phyloP scores from a whole-genome alignment of 2,113 vertebrate species.

The Mionectes macconnelli region DNA sequence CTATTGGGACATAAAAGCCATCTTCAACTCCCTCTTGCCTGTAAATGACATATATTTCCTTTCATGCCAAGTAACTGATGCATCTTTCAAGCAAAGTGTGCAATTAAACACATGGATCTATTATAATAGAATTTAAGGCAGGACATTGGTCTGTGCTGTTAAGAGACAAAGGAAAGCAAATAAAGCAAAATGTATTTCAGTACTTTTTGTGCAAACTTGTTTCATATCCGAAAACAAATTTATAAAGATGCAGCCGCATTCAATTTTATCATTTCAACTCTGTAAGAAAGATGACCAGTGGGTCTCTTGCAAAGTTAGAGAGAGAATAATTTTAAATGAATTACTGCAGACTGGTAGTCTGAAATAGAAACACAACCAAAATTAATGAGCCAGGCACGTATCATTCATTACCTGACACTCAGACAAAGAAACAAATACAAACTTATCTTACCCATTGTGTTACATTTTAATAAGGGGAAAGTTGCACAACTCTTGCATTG shows the following conservation, averaged over 20 bases:
- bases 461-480: neutral
- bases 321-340: neutral
- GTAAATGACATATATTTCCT: constrained; percentile 38
- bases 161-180: neutral
- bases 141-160: neutral
- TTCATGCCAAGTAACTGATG: neutral
- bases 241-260: neutral
- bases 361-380: neutral
- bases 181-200: neutral
- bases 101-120: neutral
- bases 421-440: neutral
- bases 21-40: constrained; percentile 87
- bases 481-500: neutral
- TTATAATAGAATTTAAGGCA: neutral
- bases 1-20: constrained; percentile 82
- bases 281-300: neutral
- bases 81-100: neutral
- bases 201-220: neutral
- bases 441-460: neutral
- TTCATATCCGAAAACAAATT: neutral
- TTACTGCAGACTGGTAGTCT: neutral
- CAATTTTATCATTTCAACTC: neutral
- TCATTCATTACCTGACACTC: neutral
- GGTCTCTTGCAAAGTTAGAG: neutral
- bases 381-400: neutral